Base-by-base conservation (phyloP, 2,797 vertebrate genomes). In the Heterohyrax brucei region DNA sequence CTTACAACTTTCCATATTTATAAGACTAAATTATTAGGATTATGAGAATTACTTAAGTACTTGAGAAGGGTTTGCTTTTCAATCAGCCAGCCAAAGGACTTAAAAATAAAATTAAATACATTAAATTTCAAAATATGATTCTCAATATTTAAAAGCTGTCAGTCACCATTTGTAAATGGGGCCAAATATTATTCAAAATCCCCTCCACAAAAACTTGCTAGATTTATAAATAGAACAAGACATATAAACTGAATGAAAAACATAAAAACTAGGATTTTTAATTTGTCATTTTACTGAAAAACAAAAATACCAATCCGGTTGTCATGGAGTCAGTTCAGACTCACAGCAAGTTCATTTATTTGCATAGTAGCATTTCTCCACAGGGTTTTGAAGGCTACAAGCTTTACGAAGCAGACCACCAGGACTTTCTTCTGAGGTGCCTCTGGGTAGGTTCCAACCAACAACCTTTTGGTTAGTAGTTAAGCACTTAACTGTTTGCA, bases 11-110 rank as follows among this genome's bases (percentile, higher is more conserved):
- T 46, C 44, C 70, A 33, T 44, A 39, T 93, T 83, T 87, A 14
- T 48, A 72, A 89, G 30, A 24, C 18, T 24, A 19, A 50, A 9
- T 84, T 73, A 56, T 48, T 39, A 83, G 56, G 59, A 84, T 72
- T 72, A 64, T 50, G 66, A 87, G 70, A 70, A 87, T 48, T 70
- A 30, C 66, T 95, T 89, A 80, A 84, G 68, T 68, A 39, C 56
- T 78, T 70, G 59, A 86, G 81, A 91, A 93, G 87, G 28, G 70
- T 13, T 89, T 87, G 59, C 39, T 79, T 72, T 91, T 76, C n/a
- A 81, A 64, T 72, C 18, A 81, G 62, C 53, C 68, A 53, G 68
- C 33, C 7, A 53, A 89, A 94, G 22, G 70, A 53, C 53, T 56
- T 33, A 39, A 81, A 94, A 70, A 59, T 66, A n/a, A 93, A 92